These are phyloP conservation scores for Elephantulus edwardii DNA, from an alignment of 2,113 vertebrate species.

Conservation along the genomic window DNA sequence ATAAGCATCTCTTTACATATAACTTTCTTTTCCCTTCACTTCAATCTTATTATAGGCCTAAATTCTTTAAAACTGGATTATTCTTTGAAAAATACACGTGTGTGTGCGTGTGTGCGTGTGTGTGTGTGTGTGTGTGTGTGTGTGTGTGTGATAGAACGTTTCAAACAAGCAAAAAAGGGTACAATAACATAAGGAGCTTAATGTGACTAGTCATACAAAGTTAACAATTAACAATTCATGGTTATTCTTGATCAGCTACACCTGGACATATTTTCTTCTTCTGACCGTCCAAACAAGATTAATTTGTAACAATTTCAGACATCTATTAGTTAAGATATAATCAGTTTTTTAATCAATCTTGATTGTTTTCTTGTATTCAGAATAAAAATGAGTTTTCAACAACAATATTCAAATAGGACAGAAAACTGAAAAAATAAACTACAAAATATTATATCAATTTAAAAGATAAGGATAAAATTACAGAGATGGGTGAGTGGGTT, in stretches of 20 bases:
- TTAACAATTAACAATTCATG: neutral
- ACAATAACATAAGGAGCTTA: neutral
- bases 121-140: neutral
- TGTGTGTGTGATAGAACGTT: conserved; percentile 40
- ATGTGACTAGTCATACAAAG: neutral
- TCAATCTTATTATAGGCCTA: conserved; percentile 55
- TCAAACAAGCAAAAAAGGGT: neutral
- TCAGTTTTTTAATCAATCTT: neutral
- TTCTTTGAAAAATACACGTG: conserved; percentile 11
- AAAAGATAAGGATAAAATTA: conserved; percentile 14
- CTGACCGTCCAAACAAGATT: neutral
- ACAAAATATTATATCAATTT: neutral
- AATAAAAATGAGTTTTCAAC: conserved; percentile 50
- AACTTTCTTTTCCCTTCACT: conserved; percentile 40
- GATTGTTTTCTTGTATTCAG: neutral
- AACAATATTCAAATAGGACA: neutral
- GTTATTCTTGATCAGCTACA: neutral
- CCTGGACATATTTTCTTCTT: neutral
- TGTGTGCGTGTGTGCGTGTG: neutral
- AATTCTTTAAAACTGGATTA: conserved; percentile 48
- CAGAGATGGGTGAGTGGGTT: neutral
- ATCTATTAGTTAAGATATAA: neutral
- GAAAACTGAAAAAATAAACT: conserved; percentile 21
- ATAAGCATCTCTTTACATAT: conserved; percentile 47
- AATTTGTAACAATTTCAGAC: conserved; percentile 1